Evolutionary conservation across 2,797 vertebrate genomes (phyloP).

Genomic region (Lycodopsis pacificus): DNA sequence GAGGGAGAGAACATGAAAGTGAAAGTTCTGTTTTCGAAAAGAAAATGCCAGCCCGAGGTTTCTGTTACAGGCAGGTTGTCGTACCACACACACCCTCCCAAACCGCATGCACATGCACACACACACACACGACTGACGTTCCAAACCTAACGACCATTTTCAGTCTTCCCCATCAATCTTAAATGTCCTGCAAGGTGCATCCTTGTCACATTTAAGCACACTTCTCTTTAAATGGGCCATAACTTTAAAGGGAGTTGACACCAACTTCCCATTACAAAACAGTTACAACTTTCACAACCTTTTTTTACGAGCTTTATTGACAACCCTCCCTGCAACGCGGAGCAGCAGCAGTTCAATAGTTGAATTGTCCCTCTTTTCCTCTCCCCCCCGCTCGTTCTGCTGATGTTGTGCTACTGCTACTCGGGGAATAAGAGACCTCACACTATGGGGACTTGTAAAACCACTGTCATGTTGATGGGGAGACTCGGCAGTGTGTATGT

Average conservation of each 20-base stretch:
- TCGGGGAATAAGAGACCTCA: conserved; percentile 79
- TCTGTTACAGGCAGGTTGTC: conserved; percentile 74
- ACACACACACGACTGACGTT: conserved; percentile 10
- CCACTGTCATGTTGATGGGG: conserved; percentile 79
- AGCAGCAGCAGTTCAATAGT: conserved; percentile 68
- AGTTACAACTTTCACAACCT: conserved; percentile 79
- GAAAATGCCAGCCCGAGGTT: conserved; percentile 76
- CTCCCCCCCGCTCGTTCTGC: conserved; percentile 49
- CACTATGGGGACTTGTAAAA: conserved; percentile 83
- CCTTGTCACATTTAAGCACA: conserved; percentile 71
- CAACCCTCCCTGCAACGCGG: conserved; percentile 57
- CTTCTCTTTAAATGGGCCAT: conserved; percentile 79
- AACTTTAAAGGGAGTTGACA: conserved; percentile 82
- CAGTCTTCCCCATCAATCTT: conserved; percentile 72
- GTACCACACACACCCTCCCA: conserved; percentile 47
- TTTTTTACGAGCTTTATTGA: conserved; percentile 80
- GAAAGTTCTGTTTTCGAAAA: conserved; percentile 75
- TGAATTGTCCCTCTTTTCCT: conserved; percentile 63
- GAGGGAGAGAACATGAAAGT: conserved; percentile 78
- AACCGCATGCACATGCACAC: conserved; percentile 34
- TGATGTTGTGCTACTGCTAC: conserved; percentile 76
- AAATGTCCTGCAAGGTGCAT: conserved; percentile 78
- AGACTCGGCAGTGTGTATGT: conserved; percentile 60
- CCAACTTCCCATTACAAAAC: conserved; percentile 81
- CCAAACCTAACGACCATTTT: conserved; percentile 65